Conservation (phyloP, 2,797 vertebrate genomes). For the Peromyscus attwateri region DNA sequence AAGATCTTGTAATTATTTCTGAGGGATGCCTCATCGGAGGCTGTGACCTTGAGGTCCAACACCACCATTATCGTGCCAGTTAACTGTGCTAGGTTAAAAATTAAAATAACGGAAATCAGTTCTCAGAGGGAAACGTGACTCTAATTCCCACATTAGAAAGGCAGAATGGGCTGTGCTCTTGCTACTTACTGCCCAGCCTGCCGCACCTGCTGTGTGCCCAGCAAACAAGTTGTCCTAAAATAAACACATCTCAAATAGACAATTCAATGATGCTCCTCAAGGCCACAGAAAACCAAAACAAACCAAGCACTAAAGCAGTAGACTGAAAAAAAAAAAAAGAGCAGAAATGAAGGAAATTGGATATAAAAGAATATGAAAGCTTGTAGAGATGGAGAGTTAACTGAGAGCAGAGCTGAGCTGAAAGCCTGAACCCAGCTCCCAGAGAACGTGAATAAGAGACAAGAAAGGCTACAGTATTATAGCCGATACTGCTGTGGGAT, state of each 20-base stretch:
- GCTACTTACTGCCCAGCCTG: not conserved
- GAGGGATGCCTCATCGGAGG: not conserved
- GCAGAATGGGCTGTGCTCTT: not conserved
- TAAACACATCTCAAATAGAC: not conserved
- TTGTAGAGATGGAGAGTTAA: not conserved
- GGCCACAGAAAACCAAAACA: not conserved
- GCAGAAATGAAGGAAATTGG: not conserved
- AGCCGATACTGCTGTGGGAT: too few species aligned
- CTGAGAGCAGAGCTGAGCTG: not conserved
- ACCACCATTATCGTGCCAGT: not conserved
- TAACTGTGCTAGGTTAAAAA: not conserved
- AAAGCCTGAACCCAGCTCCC: not conserved
- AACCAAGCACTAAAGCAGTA: not conserved
- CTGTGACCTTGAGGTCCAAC: not conserved
- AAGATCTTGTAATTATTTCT: not conserved
- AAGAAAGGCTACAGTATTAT: not conserved
- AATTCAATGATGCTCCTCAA: not conserved
- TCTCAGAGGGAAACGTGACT: not conserved
- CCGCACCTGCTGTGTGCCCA: not conserved
- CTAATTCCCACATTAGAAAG: not conserved
- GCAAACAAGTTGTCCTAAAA: not conserved
- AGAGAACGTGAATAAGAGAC: not conserved
- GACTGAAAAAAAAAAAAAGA: not conserved
- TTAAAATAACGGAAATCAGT: not conserved
- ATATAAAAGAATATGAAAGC: not conserved